These are phyloP conservation scores for Sphaerodactylus townsendi DNA, from an alignment of 2,113 vertebrate genomes.

Conservation along the genomic window DNA sequence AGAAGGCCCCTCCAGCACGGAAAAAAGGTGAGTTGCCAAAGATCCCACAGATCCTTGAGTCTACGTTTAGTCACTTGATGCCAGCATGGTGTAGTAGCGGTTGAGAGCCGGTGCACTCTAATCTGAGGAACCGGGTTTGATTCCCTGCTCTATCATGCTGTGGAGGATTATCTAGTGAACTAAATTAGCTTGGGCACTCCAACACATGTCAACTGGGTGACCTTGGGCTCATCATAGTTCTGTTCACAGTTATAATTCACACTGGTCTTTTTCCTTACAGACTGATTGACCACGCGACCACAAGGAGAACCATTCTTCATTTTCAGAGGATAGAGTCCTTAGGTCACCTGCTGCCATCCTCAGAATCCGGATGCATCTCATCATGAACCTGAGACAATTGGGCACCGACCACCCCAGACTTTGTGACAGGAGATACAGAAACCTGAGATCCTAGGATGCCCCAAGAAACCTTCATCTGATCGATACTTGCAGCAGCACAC, in stretches of 20 bases:
- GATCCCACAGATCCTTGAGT: not conserved
- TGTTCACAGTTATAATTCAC: too few species aligned
- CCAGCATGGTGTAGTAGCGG: too few species aligned
- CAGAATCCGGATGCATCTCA: not conserved
- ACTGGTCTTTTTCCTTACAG: not conserved
- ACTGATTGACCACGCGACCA: not conserved
- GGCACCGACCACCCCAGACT: not conserved
- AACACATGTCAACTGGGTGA: too few species aligned
- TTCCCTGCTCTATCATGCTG: too few species aligned
- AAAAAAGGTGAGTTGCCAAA: conserved; percentile 47
- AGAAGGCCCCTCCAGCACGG: conserved; percentile 64
- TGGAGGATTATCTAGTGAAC: too few species aligned
- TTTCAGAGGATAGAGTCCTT: not conserved
- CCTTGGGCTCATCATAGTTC: too few species aligned
- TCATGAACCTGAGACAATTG: not conserved
- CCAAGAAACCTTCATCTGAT: not conserved
- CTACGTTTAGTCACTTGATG: not conserved
- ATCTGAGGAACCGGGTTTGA: too few species aligned
- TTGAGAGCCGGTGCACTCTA: too few species aligned
- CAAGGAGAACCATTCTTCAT: not conserved
- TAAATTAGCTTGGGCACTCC: too few species aligned
- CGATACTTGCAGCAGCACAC: not conserved
- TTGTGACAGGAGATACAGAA: not conserved
- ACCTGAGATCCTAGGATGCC: not conserved
- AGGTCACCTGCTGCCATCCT: too few species aligned